Base-by-base conservation (phyloP, 2,888 invertebrate genomes). In the Branchellion lobata region DNA sequence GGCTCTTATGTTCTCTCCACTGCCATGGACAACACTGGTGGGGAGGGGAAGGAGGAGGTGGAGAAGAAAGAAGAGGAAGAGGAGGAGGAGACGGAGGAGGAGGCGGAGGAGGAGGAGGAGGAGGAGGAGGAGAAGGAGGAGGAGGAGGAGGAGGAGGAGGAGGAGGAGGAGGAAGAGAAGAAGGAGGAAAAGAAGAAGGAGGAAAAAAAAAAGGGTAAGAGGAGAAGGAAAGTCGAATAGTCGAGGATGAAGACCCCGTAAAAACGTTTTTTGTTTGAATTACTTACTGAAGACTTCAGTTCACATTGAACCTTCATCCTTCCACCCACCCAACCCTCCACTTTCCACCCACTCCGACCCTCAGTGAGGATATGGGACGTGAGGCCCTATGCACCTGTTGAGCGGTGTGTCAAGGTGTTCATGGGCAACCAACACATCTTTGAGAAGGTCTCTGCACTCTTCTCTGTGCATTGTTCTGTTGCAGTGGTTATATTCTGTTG, bases 21-120 rank as follows among this genome's bases (percentile, higher is more conserved):
- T 89, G 91, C 95, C 0, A 98, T 99, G 97, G 99, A 99, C 87
- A 94, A 93, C 86, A 93, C 95, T 34, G 86, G 89, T 90, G 82
- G 83, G 31, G 34, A 0, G 47, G 51, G n/a, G 31, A 11, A 14
- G 40, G 14, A 14, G 14, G 40, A 5, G 40, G 40, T 40, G 40
- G 33, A 36, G 51, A n/a, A 24, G 21, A n/a, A 14, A 14, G 5
- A 40, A 40, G 8, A 40, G 40, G 40, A 14, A 40, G 40, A 14
- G 40, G 40, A 8, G 40, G 40, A 8, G 5, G 40, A 40, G 40
- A 40, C 8, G 8, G 40, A 14, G 5, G 40, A 40, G 40, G 40
- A 14, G 14, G 14, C 8, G 40, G 40, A 14, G 5, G 8, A 40
- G 14, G 8, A 40, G 8, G 5, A 14, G 40, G 5, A 5, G 14